phyloP scores from a whole-genome alignment of 2,888 invertebrate species.

The Incurvaria masculella region DNA sequence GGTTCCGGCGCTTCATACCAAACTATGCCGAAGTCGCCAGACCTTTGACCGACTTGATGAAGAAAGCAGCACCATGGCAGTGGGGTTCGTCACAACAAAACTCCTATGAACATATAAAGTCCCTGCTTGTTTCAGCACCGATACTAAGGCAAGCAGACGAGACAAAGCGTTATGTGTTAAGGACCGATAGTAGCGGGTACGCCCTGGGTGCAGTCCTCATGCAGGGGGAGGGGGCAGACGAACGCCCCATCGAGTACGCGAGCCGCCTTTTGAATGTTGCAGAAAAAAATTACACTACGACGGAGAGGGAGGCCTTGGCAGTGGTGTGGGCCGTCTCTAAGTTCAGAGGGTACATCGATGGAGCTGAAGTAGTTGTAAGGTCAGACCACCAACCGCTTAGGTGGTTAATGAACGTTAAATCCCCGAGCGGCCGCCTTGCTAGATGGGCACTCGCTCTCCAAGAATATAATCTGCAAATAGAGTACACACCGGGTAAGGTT shows the following conservation, averaged over 20 bases:
- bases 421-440: too few relatives aligned
- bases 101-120: slow-evolving; percentile 14
- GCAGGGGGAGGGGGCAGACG: slow-evolving; percentile 19
- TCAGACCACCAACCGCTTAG: too few relatives aligned
- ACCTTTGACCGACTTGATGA: slow-evolving; percentile 18
- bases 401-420: too few relatives aligned
- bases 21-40: slow-evolving; percentile 16
- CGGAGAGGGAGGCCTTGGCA: too few relatives aligned
- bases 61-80: slow-evolving; percentile 16
- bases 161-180: slow-evolving; percentile 14
- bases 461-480: too few relatives aligned
- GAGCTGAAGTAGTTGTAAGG: too few relatives aligned
- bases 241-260: slow-evolving; percentile 19
- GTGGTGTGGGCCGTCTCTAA: too few relatives aligned
- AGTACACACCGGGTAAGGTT: too few relatives aligned
- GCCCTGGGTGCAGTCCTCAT: slow-evolving; percentile 20
- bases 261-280: slow-evolving; percentile 11
- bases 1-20: slow-evolving; percentile 22
- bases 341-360: too few relatives aligned
- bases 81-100: slow-evolving; percentile 12
- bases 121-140: slow-evolving; percentile 14
- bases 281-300: too few relatives aligned
- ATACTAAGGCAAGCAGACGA: slow-evolving; percentile 18
- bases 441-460: too few relatives aligned
- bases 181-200: slow-evolving; percentile 22